Percentiles rank a stretch among this genome's conserved stretches.
phyloP scores from a whole-genome alignment of 1,140 invertebrate genomes.

The Drosophila auraria region DNA sequence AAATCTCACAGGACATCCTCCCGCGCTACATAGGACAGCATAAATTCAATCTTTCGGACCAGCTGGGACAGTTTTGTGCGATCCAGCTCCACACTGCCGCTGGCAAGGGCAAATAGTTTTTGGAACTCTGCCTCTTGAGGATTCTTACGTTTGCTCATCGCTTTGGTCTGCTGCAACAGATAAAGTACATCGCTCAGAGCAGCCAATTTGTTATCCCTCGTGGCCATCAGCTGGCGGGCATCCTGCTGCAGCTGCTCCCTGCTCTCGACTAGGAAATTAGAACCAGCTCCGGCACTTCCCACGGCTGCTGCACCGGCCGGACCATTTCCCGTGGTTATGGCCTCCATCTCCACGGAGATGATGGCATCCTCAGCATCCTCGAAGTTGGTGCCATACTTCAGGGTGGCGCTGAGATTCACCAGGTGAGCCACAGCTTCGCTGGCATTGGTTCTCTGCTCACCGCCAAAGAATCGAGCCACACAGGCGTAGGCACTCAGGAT shows the following conservation, averaged over 20 bases:
- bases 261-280: conserved; percentile 57
- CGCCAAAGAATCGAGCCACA: conserved; percentile 89
- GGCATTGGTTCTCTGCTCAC: conserved; percentile 88
- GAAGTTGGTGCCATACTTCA: conserved; percentile 88
- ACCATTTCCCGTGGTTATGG: conserved; percentile 72
- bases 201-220: conserved; percentile 63
- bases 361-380: conserved; percentile 87
- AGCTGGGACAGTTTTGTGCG: conserved; percentile 86
- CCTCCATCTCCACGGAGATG: conserved; percentile 87
- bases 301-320: conserved; percentile 50
- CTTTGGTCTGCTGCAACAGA: conserved; percentile 86
- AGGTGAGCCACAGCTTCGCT: conserved; percentile 87
- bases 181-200: conserved; percentile 88
- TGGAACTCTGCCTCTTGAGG: conserved; percentile 85
- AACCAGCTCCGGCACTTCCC: conserved; percentile 26
- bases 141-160: conserved; percentile 68
- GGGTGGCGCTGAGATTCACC: conserved; percentile 87
- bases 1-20: conserved; percentile 58
- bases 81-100: conserved; percentile 86
- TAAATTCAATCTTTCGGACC: conserved; percentile 90
- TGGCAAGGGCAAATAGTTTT: conserved; percentile 84
- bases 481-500: conserved; percentile 89
- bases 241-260: conserved; percentile 66
- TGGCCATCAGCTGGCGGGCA: conserved; percentile 66
- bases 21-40: conserved; percentile 88